A percentile compares a stretch with the other conserved stretches of the same genome.
Evolutionary conservation across 2,888 invertebrate species (phyloP).

Genomic region (Pharmacophagus antenor): DNA sequence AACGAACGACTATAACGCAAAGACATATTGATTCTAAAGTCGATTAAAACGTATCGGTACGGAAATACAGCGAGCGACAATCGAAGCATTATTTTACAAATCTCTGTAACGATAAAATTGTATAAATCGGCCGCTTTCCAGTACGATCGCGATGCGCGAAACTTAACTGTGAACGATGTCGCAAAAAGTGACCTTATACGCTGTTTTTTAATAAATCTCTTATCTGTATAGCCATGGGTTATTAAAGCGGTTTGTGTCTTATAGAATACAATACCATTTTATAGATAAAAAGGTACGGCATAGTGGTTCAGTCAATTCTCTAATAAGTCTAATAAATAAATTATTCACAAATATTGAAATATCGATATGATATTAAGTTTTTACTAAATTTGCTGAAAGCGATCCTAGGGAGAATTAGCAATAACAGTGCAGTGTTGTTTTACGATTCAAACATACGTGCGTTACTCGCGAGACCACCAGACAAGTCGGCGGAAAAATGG

Average conservation of each 20-base stretch:
- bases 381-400: neutral
- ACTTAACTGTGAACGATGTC: neutral
- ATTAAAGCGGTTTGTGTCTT: conserved; percentile 22
- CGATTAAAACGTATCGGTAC: no score
- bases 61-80: neutral
- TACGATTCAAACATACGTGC: conserved; percentile 39
- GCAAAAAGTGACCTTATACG: neutral
- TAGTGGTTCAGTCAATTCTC: no score
- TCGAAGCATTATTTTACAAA: neutral
- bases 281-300: no score
- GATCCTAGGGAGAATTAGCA: neutral
- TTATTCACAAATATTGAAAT: no score
- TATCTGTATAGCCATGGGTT: neutral
- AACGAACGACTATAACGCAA: no score
- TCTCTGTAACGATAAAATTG: neutral
- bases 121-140: neutral
- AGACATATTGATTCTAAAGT: no score
- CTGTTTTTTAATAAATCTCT: neutral
- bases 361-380: no score
- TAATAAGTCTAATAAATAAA: no score
- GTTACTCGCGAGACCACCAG: conserved; percentile 33
- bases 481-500: conserved; percentile 36
- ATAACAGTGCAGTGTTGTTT: conserved; percentile 40
- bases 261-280: conserved; percentile 9
- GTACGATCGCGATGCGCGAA: neutral